Evolutionary conservation across 2,113 vertebrate species (phyloP).

Genomic region (Physeter macrocephalus): DNA sequence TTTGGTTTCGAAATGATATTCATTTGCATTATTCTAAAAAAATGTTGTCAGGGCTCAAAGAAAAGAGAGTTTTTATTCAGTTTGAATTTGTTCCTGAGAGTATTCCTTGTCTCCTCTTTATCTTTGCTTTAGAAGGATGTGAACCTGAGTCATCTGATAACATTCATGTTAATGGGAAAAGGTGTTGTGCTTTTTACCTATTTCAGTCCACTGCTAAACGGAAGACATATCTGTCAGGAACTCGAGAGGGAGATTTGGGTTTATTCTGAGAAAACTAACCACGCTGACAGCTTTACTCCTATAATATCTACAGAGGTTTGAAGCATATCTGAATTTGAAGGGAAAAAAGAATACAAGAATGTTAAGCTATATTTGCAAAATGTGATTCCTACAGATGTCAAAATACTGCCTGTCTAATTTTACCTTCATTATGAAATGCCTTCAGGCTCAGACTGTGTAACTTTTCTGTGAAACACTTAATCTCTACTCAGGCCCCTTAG

Average conservation of each 20-base stretch:
- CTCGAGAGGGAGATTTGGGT: not conserved
- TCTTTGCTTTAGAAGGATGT: constrained; percentile 40
- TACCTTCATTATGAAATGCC: constrained; percentile 70
- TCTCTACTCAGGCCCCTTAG: constrained; percentile 44
- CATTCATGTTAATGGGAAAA: constrained; percentile 63
- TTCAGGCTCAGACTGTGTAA: constrained; percentile 42
- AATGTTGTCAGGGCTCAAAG: not conserved
- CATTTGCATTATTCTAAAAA: not conserved
- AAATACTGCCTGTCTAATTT: constrained; percentile 70
- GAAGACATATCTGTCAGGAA: not conserved
- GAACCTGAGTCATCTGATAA: constrained; percentile 45
- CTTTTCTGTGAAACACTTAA: constrained; percentile 48
- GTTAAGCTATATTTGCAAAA: constrained; percentile 43
- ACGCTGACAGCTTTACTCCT: constrained; percentile 37
- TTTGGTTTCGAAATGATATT: not conserved
- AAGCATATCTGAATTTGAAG: constrained; percentile 39
- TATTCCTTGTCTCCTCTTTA: constrained; percentile 30
- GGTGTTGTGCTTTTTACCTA: constrained; percentile 30
- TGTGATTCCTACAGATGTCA: constrained; percentile 59
- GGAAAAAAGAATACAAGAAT: not conserved
- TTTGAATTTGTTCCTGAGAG: not conserved
- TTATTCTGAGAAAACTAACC: constrained; percentile 49
- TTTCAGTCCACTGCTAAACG: constrained; percentile 54
- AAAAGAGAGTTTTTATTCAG: constrained; percentile 8
- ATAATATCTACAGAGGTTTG: constrained; percentile 53